Base-by-base conservation (phyloP, 2,113 vertebrate genomes). In the Cololabis saira region DNA sequence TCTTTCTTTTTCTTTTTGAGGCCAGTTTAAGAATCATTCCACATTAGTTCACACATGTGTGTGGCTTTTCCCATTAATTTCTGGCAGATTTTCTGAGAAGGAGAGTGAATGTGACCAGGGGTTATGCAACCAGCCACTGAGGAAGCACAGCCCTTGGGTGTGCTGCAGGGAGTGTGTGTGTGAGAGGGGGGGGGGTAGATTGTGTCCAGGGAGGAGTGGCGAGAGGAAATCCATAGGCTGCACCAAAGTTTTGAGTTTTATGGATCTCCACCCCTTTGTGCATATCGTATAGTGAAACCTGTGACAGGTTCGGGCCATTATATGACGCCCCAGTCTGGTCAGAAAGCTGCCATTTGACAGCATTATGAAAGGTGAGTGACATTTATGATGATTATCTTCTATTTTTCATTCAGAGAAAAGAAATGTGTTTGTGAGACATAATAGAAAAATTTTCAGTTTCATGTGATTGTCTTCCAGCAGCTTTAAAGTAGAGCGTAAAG, bases 121-220 rank as follows among this genome's bases (percentile, higher is more conserved):
- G 91, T 93, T 93, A 93, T 40, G 88, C 88, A 92, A 93, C 90
- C 85, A 51, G 73, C 72, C 86, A 80, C 81, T 78, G 80, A 78
- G 81, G 86, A 81, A 64, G 83, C 71, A 87, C 86, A 91, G 88
- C 86, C 84, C 84, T 87, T 85, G 80, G 82, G 83, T 91, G 89
- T 90, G 79, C 76, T 78, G 66, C 47, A 61, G 65, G 45, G 74
- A 54, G 76, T 59, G 72, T 4, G 72, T 66, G 73, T 63, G 59
- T 55, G 58, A 56, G 73, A 43, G 42, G 64, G 55, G 42, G 9
- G 37, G 77, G 76, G 72, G 52, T 13, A 76, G 76, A 69, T 24
- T 52, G 67, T 57, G 59, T 74, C 71, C 67, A 72, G 71, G 69
- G 72, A 64, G 33, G 33, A 37, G 33, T 7, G 33, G 5, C 5